phyloP scores from a whole-genome alignment of 2,797 vertebrate species.

The Danio kyathit region DNA sequence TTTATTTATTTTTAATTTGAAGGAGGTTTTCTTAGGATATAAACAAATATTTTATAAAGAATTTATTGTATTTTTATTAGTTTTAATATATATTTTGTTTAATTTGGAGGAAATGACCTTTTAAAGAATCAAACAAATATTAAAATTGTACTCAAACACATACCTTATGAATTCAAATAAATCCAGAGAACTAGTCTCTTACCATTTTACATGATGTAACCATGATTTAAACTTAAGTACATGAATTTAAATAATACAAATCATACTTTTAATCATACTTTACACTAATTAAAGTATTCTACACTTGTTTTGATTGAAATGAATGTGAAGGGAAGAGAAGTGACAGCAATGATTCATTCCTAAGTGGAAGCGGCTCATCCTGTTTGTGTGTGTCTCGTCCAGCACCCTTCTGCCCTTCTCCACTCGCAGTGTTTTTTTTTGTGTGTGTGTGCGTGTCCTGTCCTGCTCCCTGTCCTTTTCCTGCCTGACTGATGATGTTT shows the following conservation, averaged over 20 bases:
- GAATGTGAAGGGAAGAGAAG: neutral
- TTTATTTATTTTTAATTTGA: no score
- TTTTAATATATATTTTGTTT: no score
- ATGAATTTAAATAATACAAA: neutral
- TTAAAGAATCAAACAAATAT: no score
- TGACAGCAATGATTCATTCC: slow-evolving; percentile 39
- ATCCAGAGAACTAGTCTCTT: no score
- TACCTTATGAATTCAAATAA: no score
- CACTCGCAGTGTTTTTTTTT: slow-evolving; percentile 5
- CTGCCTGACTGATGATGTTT: slow-evolving; percentile 22
- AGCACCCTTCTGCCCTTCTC: slow-evolving; percentile 16
- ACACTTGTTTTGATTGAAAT: neutral
- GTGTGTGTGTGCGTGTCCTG: slow-evolving; percentile 10
- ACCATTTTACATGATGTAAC: no score
- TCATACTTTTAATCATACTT: neutral
- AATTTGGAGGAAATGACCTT: no score
- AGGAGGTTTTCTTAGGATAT: no score
- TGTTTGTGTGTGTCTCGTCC: slow-evolving; percentile 45
- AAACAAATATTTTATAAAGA: no score
- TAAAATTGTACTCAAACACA: no score
- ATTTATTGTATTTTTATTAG: no score
- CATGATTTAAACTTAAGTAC: no score
- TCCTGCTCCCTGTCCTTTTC: slow-evolving; percentile 28
- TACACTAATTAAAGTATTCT: neutral
- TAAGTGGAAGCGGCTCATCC: slow-evolving; percentile 47